Percentiles rank a stretch among this genome's conserved stretches.
Evolutionary conservation across 2,888 invertebrate genomes (phyloP).

Genomic region (Pantelozetes paolii): DNA sequence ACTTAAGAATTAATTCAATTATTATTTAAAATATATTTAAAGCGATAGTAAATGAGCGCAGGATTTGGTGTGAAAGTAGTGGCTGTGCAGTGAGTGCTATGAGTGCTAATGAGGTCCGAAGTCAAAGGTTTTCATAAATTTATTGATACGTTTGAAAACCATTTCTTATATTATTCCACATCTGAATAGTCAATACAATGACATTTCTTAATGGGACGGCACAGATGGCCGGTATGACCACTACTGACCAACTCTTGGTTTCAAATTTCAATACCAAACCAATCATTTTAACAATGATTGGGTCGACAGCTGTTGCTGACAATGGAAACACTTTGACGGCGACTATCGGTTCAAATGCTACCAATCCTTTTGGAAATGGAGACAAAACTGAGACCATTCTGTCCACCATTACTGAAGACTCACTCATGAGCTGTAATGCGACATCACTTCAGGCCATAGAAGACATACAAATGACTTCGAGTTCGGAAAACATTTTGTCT

Average conservation of each 20-base stretch:
- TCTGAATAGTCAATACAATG: slow-evolving; percentile 14
- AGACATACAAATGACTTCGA: background rate
- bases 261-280: slow-evolving; percentile 12
- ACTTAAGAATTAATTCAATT: background rate
- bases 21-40: background rate
- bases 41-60: background rate
- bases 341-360: background rate
- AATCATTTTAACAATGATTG: slow-evolving; percentile 11
- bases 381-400: background rate
- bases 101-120: slow-evolving; percentile 1
- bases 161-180: background rate
- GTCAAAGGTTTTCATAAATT: background rate
- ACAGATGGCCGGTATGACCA: background rate
- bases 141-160: background rate
- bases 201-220: slow-evolving; percentile 22
- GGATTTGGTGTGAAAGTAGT: background rate
- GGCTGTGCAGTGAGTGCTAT: background rate
- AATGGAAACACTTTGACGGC: background rate
- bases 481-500: no score
- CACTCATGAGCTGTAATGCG: background rate
- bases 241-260: background rate
- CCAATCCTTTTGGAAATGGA: background rate
- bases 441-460: no score
- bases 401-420: background rate
- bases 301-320: background rate